phyloP scores from a whole-genome alignment of 1,140 invertebrate species.

The Helicorthomorpha holstii region DNA sequence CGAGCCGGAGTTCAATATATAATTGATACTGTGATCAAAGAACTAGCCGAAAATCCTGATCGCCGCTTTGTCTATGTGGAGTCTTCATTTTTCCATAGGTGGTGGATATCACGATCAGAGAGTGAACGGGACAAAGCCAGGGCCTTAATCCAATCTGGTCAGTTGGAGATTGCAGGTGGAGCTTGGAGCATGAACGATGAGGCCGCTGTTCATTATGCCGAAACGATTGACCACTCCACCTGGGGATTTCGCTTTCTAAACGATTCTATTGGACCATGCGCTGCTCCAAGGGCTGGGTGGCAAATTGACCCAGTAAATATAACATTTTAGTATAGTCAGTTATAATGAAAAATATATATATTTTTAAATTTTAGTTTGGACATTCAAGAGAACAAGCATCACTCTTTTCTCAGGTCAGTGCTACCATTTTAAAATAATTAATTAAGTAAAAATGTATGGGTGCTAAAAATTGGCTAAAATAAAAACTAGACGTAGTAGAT shows the following conservation, averaged over 20 bases:
- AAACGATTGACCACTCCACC: conserved; percentile 79
- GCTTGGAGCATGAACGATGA: conserved; percentile 93
- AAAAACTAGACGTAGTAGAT: neutral
- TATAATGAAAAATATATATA: too few relatives aligned
- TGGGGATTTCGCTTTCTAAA: conserved; percentile 32
- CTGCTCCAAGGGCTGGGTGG: conserved; percentile 36
- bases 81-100: conserved; percentile 36
- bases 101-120: conserved; percentile 30
- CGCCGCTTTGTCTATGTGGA: conserved; percentile 27
- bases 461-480: neutral
- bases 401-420: conserved; percentile 31
- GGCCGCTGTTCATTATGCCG: conserved; percentile 76
- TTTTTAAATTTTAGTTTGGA: too few relatives aligned
- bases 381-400: conserved; percentile 40
- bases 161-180: conserved; percentile 57
- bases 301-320: conserved; percentile 50
- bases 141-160: neutral
- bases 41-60: conserved; percentile 23
- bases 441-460: neutral
- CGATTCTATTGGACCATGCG: conserved; percentile 39
- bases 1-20: conserved; percentile 24
- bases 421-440: neutral
- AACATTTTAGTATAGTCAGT: too few relatives aligned
- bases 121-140: neutral
- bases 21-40: conserved; percentile 31